phyloP scores from a whole-genome alignment of 30 jellyfish, hydroid and myxozoan genomes.

The Aurelia aurita region DNA sequence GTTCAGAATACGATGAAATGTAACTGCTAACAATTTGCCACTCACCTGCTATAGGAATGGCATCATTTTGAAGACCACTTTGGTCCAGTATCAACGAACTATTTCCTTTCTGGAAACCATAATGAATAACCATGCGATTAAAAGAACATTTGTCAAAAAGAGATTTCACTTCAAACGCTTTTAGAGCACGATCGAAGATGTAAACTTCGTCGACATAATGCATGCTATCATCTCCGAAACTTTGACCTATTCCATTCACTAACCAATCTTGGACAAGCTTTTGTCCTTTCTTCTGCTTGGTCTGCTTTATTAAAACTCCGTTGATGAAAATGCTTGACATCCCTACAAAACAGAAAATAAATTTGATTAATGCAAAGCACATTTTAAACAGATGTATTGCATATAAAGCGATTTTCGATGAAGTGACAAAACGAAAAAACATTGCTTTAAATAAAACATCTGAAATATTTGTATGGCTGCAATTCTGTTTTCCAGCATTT shows the following conservation, averaged over 20 bases:
- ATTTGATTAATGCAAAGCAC: not conserved
- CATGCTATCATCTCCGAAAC: conserved; percentile 94
- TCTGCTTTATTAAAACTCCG: conserved; percentile 84
- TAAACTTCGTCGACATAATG: conserved; percentile 93
- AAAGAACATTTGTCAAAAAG: conserved; percentile 80
- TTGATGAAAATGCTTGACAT: conserved; percentile 86
- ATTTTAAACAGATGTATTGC: too few species aligned
- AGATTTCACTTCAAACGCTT: conserved; percentile 74
- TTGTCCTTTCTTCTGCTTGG: conserved; percentile 72
- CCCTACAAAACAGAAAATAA: conserved; percentile 46
- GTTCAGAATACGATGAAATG: too few species aligned
- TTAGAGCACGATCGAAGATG: conserved; percentile 84
- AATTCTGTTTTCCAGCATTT: not conserved
- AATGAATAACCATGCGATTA: conserved; percentile 95
- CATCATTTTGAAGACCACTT: conserved; percentile 96
- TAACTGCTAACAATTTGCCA: too few species aligned
- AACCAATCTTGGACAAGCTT: conserved; percentile 92
- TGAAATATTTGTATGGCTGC: not conserved
- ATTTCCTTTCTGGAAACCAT: conserved; percentile 96
- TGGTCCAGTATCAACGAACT: conserved; percentile 84
- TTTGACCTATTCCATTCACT: conserved; percentile 88
- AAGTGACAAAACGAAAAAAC: too few species aligned
- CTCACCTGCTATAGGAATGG: conserved; percentile 90
- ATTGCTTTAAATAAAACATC: too few species aligned
- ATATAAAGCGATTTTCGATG: too few species aligned